Evolutionary conservation across 1,140 invertebrate genomes (phyloP).

Genomic region (Reticulitermes speratus): DNA sequence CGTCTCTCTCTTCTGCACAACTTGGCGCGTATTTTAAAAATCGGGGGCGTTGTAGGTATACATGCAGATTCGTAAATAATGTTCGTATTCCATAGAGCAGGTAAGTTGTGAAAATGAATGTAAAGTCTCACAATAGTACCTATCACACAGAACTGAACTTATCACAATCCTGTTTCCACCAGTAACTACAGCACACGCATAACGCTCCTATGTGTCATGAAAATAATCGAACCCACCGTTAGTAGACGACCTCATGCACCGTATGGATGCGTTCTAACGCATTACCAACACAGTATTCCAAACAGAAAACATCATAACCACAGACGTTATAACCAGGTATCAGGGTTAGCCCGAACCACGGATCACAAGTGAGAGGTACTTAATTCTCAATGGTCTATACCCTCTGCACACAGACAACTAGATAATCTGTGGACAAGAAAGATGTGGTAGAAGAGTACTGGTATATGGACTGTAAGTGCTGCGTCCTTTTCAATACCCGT

Average conservation of each 20-base stretch:
- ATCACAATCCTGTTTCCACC: not conserved
- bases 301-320: no score
- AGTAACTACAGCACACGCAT: not conserved
- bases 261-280: not conserved
- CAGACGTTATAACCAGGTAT: no score
- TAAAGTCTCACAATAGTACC: not conserved
- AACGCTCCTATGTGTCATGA: not conserved
- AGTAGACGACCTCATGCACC: not conserved
- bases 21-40: not conserved
- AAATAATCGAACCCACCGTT: not conserved
- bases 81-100: not conserved
- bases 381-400: no score
- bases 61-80: not conserved
- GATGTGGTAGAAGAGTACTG: no score
- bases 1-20: not conserved
- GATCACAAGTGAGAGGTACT: no score
- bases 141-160: not conserved
- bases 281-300: no score
- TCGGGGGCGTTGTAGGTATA: not conserved
- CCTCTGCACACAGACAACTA: no score
- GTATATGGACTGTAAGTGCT: no score
- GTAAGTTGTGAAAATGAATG: not conserved
- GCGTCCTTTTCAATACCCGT: no score
- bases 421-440: no score
- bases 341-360: no score